Base-by-base conservation (phyloP, 1,140 invertebrate genomes). In the Drosophila novamexicana region DNA sequence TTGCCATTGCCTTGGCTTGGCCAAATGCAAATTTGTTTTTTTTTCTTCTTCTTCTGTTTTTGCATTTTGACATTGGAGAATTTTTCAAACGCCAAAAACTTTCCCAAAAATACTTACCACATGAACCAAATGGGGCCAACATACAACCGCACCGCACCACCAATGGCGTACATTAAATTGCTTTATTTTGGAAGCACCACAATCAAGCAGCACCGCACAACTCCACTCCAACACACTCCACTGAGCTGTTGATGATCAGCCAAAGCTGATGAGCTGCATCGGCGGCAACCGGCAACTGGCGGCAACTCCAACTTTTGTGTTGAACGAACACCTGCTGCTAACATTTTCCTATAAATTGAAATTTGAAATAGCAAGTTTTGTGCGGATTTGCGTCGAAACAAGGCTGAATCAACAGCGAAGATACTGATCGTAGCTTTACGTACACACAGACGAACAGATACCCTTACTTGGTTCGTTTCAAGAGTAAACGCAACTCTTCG, bases 91-190 rank as follows among this genome's bases (percentile, higher is more conserved):
- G 54, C 61, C 40, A 74, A 75, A 77, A 80, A 80, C 61, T 75
- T 69, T 72, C 65, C 56, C 64, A 80, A 80, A 68, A 39, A 52
- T 74, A 74, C 37, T 62, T 53, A 74, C 42, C 34, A 37, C 34
- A 14, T 62, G 32, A 40, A 53, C 52, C 70, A 73, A 82, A 79
- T 82, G 76, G 78, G 76, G 83, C 77, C 85, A 86, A 71, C 39
- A 47, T 36, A 16, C 34, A 44, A 36, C 75, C 64, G 65, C n/a
- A 16, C 45, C 52, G n/a, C 61, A 76, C 77, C 78, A 88, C 83
- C 83, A 88, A 89, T 89, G 84, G 84, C 64, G 84, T 89, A 89
- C 80, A 89, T 89, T 89, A 89, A 82, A 89, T 89, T 89, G 80
- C 84, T 83, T 89, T 89, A 89, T 88, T 89, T 88, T 77, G 69